These are phyloP conservation scores for Flexamia atlantica DNA, from an alignment of 2,888 invertebrate genomes.

Conservation along the genomic window DNA sequence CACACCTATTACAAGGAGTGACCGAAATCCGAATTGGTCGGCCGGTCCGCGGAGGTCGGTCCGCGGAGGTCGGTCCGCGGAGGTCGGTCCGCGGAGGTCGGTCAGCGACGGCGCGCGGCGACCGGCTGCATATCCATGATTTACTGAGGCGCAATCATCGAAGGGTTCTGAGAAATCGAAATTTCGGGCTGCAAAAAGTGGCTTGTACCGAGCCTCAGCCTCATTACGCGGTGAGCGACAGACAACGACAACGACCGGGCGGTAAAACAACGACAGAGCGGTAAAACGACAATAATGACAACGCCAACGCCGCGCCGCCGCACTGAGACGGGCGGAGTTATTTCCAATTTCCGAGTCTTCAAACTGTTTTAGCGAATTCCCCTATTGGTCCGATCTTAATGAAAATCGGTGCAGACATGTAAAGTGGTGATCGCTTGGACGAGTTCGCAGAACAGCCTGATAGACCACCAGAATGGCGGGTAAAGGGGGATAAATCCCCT, in stretches of 20 bases:
- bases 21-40: constrained; percentile 40
- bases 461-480: too few species aligned
- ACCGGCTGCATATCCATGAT: too few species aligned
- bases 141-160: constrained; percentile 35
- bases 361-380: too few species aligned
- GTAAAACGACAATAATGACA: neutral
- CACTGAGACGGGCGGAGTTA: too few species aligned
- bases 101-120: neutral
- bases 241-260: constrained; percentile 24
- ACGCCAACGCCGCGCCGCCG: neutral
- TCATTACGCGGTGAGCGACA: constrained; percentile 17
- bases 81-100: neutral
- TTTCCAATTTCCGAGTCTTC: too few species aligned
- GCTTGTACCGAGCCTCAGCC: neutral
- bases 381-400: too few species aligned
- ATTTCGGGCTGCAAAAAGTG: constrained; percentile 44
- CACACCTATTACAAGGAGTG: neutral
- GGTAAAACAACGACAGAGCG: too few species aligned
- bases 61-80: neutral
- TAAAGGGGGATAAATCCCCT: too few species aligned
- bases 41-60: too few species aligned
- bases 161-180: constrained; percentile 34
- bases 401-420: too few species aligned
- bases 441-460: too few species aligned
- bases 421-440: too few species aligned